Percentiles rank a stretch among this genome's conserved stretches.
Evolutionary conservation across 2,113 vertebrate species (phyloP).

Genomic region (Callopanchax toddi): DNA sequence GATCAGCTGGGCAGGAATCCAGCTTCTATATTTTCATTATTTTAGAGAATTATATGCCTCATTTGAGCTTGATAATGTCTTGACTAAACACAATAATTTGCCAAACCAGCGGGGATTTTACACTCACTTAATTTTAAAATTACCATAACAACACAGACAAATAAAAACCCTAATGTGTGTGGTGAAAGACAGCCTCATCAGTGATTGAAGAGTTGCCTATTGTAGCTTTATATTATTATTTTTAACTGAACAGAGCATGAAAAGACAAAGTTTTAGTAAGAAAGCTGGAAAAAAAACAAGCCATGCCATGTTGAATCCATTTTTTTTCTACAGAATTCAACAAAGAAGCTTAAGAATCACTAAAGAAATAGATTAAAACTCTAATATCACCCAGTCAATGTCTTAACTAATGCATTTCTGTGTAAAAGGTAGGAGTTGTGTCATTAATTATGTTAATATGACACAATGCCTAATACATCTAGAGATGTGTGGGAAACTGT

Average conservation of each 20-base stretch:
- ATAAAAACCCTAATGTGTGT: background rate
- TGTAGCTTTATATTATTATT: background rate
- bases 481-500: slow-evolving; percentile 65
- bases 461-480: slow-evolving; percentile 60
- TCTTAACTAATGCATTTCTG: slow-evolving; percentile 21
- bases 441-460: slow-evolving; percentile 71
- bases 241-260: background rate
- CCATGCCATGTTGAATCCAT: too few species aligned
- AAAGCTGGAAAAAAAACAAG: background rate
- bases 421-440: slow-evolving; percentile 55
- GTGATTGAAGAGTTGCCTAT: too few species aligned
- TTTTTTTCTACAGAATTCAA: background rate
- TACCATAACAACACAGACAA: background rate
- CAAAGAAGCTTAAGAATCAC: background rate
- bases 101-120: background rate
- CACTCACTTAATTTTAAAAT: background rate
- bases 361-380: slow-evolving; percentile 25
- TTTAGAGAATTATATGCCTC: background rate
- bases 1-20: background rate
- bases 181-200: background rate
- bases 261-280: background rate
- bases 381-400: slow-evolving; percentile 11
- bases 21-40: background rate
- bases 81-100: background rate
- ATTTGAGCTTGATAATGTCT: background rate